Evolutionary conservation across 2,888 invertebrate genomes (phyloP).

Genomic region (Chaetogeoica ovagalla): DNA sequence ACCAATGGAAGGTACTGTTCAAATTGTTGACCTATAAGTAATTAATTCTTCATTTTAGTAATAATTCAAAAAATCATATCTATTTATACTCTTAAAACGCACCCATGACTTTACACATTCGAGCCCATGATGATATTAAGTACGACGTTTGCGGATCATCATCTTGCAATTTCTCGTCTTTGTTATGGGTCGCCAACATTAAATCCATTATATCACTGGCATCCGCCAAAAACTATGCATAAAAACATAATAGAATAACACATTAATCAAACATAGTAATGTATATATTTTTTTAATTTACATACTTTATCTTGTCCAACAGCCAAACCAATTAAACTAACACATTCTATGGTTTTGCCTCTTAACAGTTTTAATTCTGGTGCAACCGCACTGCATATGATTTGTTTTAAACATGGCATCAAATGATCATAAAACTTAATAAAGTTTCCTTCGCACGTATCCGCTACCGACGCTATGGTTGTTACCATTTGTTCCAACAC

Average conservation of each 20-base stretch:
- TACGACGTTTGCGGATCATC: slow-evolving; percentile 98
- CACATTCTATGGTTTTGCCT: slow-evolving; percentile 98
- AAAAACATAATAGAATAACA: slow-evolving; percentile 17
- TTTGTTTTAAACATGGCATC: slow-evolving; percentile 93
- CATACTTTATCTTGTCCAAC: slow-evolving; percentile 61
- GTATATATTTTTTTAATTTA: background rate
- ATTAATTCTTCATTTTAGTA: background rate
- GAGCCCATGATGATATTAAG: slow-evolving; percentile 97
- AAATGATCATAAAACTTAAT: slow-evolving; percentile 89
- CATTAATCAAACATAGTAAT: slow-evolving; percentile 51
- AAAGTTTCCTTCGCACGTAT: slow-evolving; percentile 96
- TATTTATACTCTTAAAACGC: slow-evolving; percentile 48
- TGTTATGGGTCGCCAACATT: slow-evolving; percentile 85
- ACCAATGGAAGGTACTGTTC: slow-evolving; percentile 90
- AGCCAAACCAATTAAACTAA: slow-evolving; percentile 86
- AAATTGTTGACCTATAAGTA: slow-evolving; percentile 72
- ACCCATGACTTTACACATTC: slow-evolving; percentile 94
- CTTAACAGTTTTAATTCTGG: slow-evolving; percentile 86
- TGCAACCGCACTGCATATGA: slow-evolving; percentile 89
- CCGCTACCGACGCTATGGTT: slow-evolving; percentile 97
- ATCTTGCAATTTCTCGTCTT: slow-evolving; percentile 76
- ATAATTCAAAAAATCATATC: background rate
- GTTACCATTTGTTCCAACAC: slow-evolving; percentile 98
- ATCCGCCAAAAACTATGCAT: slow-evolving; percentile 74
- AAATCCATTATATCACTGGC: slow-evolving; percentile 96